Evolutionary conservation across 2,797 vertebrate genomes (phyloP), one percentile per base, ranked within the genome.

Genomic region (Momotus momota): DNA sequence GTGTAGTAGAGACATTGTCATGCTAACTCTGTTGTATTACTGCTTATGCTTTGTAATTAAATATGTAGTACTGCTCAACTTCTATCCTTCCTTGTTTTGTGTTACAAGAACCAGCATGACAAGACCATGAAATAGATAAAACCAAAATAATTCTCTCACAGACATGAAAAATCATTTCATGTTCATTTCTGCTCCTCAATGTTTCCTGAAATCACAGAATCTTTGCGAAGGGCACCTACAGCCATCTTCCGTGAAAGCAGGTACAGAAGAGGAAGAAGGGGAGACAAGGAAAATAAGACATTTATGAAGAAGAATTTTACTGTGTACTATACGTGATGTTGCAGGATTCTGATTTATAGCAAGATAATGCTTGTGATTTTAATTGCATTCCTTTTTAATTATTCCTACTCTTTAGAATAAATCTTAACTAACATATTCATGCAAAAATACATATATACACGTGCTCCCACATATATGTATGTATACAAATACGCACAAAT

Each of bases 21-120:
- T 58, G 58, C 66, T 81, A 75, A 70, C 31, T 95, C 35, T 71
- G 27, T 64, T 93, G 29, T 58, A 62, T 69, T 84, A 17, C n/a
- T 84, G 21, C 51, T 92, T 66, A 65, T 41, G 94, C 81, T 86
- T 75, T 5, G 5, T 95, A 65, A 90, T 94, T 92, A 95, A 79
- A 75, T 81, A 54, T 66, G 66, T 48, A 48, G 40, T 43, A 38
- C 35, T 62, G 60, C 35, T 86, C 71, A 66, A 7, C 46, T 84
- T 91, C 49, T 88, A 1, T 69, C 16, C 33, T 88, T 89, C 81
- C 31, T 86, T 74, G 82, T 83, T 94, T 80, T 23, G 13, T 75
- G 49, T 84, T 94, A 61, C 29, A 62, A 95, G 62, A 86, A 75
- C 22, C 51, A 75, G 15, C 60, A 70, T 38, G 90, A 48, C 86